Conservation (phyloP, 2,888 invertebrate species). For the Elysia crispata region DNA sequence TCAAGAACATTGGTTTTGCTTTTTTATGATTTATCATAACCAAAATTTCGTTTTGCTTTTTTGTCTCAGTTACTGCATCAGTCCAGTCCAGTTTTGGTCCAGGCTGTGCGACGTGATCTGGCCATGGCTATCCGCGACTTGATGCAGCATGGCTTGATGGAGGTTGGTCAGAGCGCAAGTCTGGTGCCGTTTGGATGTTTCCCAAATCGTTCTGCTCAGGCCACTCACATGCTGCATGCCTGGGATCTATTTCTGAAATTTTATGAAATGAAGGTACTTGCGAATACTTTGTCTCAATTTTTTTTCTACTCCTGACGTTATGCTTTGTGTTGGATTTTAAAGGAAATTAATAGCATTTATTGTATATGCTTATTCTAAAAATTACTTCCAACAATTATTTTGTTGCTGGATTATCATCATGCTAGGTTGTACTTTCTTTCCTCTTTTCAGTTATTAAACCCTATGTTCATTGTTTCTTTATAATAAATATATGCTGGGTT, state of each 20-base stretch:
- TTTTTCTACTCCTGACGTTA: too few relatives aligned
- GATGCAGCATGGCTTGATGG: conserved; percentile 93
- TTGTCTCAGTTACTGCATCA: conserved; percentile 53
- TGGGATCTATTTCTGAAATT: conserved; percentile 97
- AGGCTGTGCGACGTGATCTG: conserved; percentile 93
- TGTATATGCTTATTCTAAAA: too few relatives aligned
- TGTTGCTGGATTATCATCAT: too few relatives aligned
- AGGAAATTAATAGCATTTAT: too few relatives aligned
- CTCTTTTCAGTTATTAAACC: too few relatives aligned
- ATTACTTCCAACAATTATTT: too few relatives aligned
- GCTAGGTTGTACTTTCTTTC: too few relatives aligned
- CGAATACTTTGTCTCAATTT: too few relatives aligned
- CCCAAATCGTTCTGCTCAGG: conserved; percentile 66
- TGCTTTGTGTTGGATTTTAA: too few relatives aligned
- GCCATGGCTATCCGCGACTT: conserved; percentile 93
- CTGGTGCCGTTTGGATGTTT: conserved; percentile 84
- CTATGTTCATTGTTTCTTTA: too few relatives aligned
- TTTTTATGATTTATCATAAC: background rate
- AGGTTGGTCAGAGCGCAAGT: conserved; percentile 83
- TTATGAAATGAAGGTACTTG: conserved; percentile 88
- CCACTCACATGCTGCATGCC: conserved; percentile 86
- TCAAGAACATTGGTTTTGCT: too few relatives aligned
- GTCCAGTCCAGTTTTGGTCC: conserved; percentile 85
- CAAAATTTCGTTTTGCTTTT: background rate
- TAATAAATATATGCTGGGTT: too few relatives aligned